Percentiles rank a stretch among this genome's conserved stretches.
These are phyloP conservation scores for Gastracanthus pulcherrimus DNA, from an alignment of 2,888 invertebrate genomes.

Conservation along the genomic window DNA sequence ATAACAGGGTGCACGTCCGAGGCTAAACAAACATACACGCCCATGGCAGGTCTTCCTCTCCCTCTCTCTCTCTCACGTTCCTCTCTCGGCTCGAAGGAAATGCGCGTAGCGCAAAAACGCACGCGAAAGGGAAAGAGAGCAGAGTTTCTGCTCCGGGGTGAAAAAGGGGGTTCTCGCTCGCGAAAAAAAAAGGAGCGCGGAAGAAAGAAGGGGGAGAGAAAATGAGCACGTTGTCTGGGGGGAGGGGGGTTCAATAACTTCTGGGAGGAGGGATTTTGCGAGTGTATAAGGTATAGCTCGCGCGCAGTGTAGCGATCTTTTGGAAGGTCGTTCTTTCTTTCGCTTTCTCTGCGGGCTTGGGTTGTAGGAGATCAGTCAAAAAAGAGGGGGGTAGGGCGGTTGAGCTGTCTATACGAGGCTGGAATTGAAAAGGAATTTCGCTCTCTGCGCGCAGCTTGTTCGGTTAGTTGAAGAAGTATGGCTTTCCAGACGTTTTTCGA, in stretches of 20 bases:
- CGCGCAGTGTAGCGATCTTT: too few species aligned
- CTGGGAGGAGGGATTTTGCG: slow-evolving; percentile 18
- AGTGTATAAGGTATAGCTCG: neutral
- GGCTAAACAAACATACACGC: slow-evolving; percentile 78
- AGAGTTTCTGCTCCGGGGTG: slow-evolving; percentile 1
- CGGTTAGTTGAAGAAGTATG: neutral
- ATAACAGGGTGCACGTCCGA: slow-evolving; percentile 75
- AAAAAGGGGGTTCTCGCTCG: neutral
- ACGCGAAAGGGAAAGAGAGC: slow-evolving; percentile 26
- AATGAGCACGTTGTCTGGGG: slow-evolving; percentile 52
- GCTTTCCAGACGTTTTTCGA: slow-evolving; percentile 2
- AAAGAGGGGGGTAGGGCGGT: neutral
- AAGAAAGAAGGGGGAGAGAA: slow-evolving; percentile 41
- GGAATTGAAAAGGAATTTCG: slow-evolving; percentile 6
- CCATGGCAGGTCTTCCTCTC: slow-evolving; percentile 68
- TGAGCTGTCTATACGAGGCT: neutral
- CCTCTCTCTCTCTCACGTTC: slow-evolving; percentile 7
- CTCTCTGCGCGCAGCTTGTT: neutral
- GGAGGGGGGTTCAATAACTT: slow-evolving; percentile 56
- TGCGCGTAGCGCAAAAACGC: slow-evolving; percentile 51
- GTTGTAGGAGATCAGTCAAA: neutral
- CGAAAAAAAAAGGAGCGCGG: slow-evolving; percentile 44
- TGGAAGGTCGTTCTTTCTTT: neutral
- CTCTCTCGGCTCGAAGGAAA: slow-evolving; percentile 63
- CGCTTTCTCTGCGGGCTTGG: neutral